Base-by-base conservation (phyloP, 2,888 invertebrate genomes). In the Kryphioiulus occultus region DNA sequence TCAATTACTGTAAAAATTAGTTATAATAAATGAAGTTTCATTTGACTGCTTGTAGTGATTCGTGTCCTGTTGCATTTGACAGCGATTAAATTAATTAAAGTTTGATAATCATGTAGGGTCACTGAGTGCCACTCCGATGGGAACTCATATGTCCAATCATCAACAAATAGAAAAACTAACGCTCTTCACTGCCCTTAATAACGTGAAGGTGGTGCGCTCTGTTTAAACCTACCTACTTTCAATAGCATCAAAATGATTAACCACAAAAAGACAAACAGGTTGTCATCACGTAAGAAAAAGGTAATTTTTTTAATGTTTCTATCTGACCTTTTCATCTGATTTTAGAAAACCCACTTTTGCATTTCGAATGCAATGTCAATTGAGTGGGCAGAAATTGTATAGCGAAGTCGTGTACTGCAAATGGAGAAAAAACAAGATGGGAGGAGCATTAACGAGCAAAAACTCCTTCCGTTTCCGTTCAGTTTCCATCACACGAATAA, bases 21-120 rank as follows among this genome's bases (percentile, higher is more conserved):
- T 78, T 30, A 78, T 78, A 30, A 78, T 78, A 78, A 78, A 78
- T 78, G 78, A 78, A 30, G 78, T 78, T 78, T 78, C 78, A 78
- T 78, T 30, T 17, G 30, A 78, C 17, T 78, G 78, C 78, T 78
- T 78, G 17, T 78, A 15, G 30, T 15, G 78, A 78, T 78, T 30
- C 30, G 15, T 26, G 30, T 78, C 30, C 30, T 32, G 78, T 12
- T 78, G 68, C 26, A 78, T 78, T 78, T 78, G 78, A 78, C 78
- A 78, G 78, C 17, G 78, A 78, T 78, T 30, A 30, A 78, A 78
- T 12, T 30, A 78, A 78, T 78, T 78, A 32, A 78, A 78, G 15
- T 15, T 78, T 78, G 30, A 78, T 78, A 78, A 78, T 78, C 30
- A 30, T 26, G 78, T 17, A 78, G 78, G 78, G 30, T 78, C 78